phyloP scores from a whole-genome alignment of 2,113 vertebrate species.

The Gymnogyps californianus region DNA sequence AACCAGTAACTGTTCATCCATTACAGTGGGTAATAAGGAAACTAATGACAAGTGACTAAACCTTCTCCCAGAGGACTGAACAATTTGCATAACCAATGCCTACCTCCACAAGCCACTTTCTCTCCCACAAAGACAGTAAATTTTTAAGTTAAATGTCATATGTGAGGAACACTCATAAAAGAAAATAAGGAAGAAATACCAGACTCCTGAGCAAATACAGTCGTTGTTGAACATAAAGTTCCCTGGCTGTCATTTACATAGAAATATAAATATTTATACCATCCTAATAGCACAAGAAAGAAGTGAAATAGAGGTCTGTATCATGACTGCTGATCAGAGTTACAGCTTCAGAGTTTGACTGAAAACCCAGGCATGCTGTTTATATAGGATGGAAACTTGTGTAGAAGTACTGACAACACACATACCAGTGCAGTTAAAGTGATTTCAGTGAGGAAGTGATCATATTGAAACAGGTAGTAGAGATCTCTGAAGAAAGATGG shows the following conservation, averaged over 20 bases:
- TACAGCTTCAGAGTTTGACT: neutral
- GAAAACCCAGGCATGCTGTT: neutral
- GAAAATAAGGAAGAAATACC: neutral
- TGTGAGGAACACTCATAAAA: neutral
- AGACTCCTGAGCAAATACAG: neutral
- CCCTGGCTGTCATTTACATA: neutral
- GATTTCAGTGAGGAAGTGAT: neutral
- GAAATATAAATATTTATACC: neutral
- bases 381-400: neutral
- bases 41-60: slow-evolving; percentile 7
- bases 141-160: neutral
- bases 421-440: neutral
- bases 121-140: neutral
- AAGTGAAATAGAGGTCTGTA: neutral
- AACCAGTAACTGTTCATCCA: neutral
- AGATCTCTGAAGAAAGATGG: neutral
- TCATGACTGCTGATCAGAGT: neutral
- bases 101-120: neutral
- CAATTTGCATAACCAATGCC: neutral
- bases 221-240: neutral
- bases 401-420: neutral
- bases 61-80: neutral
- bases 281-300: neutral
- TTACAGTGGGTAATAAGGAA: neutral
- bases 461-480: neutral